Evolutionary conservation across 2,797 vertebrate species (phyloP).

Genomic region (Gambelia wislizenii): DNA sequence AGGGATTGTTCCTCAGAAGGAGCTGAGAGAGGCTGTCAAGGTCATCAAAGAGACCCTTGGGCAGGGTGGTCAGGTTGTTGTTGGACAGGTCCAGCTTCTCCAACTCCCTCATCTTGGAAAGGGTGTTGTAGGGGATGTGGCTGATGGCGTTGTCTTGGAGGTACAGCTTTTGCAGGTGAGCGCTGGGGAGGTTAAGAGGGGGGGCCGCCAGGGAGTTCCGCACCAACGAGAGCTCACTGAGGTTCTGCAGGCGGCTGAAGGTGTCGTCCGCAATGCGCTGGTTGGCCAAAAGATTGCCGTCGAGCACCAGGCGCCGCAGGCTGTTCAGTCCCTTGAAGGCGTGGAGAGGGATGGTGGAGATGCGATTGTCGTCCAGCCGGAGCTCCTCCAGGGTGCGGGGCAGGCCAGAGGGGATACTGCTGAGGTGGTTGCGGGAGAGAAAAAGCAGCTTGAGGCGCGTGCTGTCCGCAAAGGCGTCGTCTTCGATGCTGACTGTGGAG

Average conservation of each 20-base stretch:
- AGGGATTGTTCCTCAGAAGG: constrained; percentile 92
- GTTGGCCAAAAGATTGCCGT: constrained; percentile 96
- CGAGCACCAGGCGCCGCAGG: constrained; percentile 90
- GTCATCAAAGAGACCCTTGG: constrained; percentile 90
- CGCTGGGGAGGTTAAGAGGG: constrained; percentile 89
- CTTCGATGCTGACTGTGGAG: constrained; percentile 95
- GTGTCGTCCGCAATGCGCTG: constrained; percentile 96
- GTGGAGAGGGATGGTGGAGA: constrained; percentile 90
- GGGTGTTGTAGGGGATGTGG: constrained; percentile 89
- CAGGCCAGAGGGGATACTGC: constrained; percentile 93
- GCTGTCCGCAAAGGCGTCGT: constrained; percentile 93
- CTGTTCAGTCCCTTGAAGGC: constrained; percentile 91
- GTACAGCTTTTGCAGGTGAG: constrained; percentile 88
- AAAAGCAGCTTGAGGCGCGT: constrained; percentile 88
- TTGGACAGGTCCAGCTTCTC: constrained; percentile 92
- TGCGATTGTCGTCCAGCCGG: constrained; percentile 94
- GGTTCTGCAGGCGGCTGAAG: constrained; percentile 87
- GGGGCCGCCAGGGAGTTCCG: constrained; percentile 91
- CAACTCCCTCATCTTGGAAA: constrained; percentile 88
- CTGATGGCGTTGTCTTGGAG: constrained; percentile 93
- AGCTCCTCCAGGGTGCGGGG: constrained; percentile 93
- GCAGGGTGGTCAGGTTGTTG: constrained; percentile 94
- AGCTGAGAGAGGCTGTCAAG: constrained; percentile 89
- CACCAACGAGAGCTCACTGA: constrained; percentile 92
- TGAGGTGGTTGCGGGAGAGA: constrained; percentile 94